Evolutionary conservation across 2,888 invertebrate genomes (phyloP), one percentile per base, ranked within the genome.

Genomic region (Drosophila meridiana): DNA sequence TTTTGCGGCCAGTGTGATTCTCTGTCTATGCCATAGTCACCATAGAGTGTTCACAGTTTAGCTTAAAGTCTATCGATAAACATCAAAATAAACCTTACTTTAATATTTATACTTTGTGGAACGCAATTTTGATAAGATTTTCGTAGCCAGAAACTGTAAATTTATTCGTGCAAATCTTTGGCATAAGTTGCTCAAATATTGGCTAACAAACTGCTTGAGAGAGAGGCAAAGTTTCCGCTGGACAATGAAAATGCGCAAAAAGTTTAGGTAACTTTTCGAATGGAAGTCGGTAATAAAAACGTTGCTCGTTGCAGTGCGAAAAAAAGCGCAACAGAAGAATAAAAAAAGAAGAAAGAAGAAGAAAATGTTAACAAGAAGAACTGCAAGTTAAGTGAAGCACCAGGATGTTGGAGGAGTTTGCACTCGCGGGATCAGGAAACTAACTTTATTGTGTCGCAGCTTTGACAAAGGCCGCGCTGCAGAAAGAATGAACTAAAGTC

Each of bases 291-390:
- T 66, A 82, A 68, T 71, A 76, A 80, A 73, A 82, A 69, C 65
- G 73, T 74, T 63, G 74, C 42, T 32, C 26, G 61, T 30, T 38
- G 38, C 66, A 59, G 76, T 63, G 80, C 53, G 34, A 75, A 68
- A 73, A 61, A 68, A 78, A 40, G 26, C n/a, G 71, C 53, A 67
- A 43, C 57, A 66, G 81, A 74, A 28, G 14, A 34, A 26, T 13
- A 38, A 38, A 14, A 42, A n/a, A 26, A 38, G n/a, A 14, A 36
- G 7, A 14, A 30, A 26, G 42, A 3, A 4, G 20, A 42, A 26
- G 8, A 40, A 90, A 90, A 89, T 87, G 90, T 87, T 87, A 87
- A 87, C 89, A 87, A 87, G 87, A 75, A 76, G 82, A 67, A 83
- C 80, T 65, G 56, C n/a, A 52, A 69, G 72, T 43, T 55, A 75